These are phyloP conservation scores for Bombus waltoni DNA, from an alignment of 1,140 invertebrate genomes.

Conservation along the genomic window DNA sequence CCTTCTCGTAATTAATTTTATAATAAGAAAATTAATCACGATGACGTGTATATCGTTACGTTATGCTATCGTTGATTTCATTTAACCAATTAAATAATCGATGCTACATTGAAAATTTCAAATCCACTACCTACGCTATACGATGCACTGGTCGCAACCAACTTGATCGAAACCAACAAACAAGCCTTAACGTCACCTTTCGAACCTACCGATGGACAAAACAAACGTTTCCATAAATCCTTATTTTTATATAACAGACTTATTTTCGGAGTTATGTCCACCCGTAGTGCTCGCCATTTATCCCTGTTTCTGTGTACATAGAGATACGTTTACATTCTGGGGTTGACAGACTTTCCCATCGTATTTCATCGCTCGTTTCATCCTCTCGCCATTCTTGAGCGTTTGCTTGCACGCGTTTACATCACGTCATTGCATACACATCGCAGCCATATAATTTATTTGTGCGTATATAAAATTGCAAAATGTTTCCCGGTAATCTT, in stretches of 20 bases:
- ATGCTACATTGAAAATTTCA: not conserved
- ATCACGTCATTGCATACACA: not conserved
- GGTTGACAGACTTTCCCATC: slow-evolving; percentile 4
- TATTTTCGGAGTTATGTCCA: not conserved
- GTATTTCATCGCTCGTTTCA: slow-evolving; percentile 29
- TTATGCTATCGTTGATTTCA: too few relatives aligned
- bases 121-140: too few relatives aligned
- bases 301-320: not conserved
- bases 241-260: not conserved
- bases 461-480: not conserved
- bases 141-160: too few relatives aligned
- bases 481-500: not conserved
- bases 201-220: not conserved
- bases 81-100: too few relatives aligned
- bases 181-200: not conserved
- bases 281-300: not conserved
- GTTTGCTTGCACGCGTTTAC: slow-evolving; percentile 9
- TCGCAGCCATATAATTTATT: too few relatives aligned
- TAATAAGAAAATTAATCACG: not conserved
- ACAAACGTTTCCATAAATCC: not conserved
- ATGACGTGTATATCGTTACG: not conserved
- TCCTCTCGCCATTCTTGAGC: slow-evolving; percentile 1
- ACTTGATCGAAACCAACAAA: not conserved
- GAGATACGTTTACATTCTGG: not conserved
- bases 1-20: too few relatives aligned